Percentiles rank a stretch among this genome's conserved stretches.
These are phyloP conservation scores for Mellivora capensis DNA, from an alignment of 2,113 vertebrate genomes.

Conservation along the genomic window DNA sequence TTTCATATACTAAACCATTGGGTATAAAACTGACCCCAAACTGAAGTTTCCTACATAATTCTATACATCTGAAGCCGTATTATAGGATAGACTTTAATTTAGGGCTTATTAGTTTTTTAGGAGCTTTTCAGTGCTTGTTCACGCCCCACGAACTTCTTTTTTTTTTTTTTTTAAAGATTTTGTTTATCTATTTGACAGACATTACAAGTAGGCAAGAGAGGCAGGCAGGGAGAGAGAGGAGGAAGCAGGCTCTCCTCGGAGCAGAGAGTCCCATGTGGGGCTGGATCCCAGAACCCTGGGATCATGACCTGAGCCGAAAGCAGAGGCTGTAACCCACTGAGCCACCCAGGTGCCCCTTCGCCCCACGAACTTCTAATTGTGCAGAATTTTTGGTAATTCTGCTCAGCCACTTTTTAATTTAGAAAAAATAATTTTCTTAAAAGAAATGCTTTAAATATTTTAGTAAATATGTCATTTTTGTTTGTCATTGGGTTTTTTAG, in stretches of 20 bases:
- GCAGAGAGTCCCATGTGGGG: too few species aligned
- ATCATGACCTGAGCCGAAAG: too few species aligned
- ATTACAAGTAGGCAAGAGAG: too few species aligned
- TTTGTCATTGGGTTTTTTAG: background rate
- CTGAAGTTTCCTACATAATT: background rate
- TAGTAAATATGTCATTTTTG: background rate
- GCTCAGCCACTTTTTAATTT: background rate
- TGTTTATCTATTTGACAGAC: too few species aligned
- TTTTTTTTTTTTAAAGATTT: too few species aligned
- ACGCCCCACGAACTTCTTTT: too few species aligned
- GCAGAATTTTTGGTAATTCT: background rate
- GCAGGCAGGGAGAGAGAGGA: too few species aligned
- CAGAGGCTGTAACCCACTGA: too few species aligned
- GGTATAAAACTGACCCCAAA: background rate
- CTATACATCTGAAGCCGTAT: background rate
- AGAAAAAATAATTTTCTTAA: background rate
- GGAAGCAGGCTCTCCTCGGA: too few species aligned
- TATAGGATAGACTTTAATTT: background rate
- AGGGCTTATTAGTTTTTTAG: background rate
- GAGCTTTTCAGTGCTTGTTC: background rate
- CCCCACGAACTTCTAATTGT: background rate
- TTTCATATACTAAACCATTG: background rate
- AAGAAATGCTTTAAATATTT: slow-evolving; percentile 20
- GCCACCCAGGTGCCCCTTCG: too few species aligned
- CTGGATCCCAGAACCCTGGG: too few species aligned